Evolutionary conservation across 2,797 vertebrate genomes (phyloP).

Genomic region (Poeciliopsis paucimaculata): DNA sequence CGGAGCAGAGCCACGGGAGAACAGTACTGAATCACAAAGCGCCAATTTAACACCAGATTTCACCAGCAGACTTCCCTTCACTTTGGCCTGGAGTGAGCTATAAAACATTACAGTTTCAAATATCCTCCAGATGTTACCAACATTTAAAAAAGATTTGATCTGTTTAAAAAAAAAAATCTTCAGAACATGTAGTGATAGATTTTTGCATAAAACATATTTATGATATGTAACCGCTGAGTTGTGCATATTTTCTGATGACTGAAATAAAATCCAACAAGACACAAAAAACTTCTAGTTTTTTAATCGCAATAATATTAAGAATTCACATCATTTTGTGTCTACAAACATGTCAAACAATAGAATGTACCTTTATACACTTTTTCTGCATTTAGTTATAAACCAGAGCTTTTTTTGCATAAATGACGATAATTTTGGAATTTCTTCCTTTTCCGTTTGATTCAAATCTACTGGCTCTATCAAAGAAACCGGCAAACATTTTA

Average conservation of each 20-base stretch:
- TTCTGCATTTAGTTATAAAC: not conserved
- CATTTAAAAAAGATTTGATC: not conserved
- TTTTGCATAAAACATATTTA: not conserved
- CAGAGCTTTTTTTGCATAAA: not conserved
- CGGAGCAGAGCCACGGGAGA: slow-evolving; percentile 65
- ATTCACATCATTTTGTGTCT: not conserved
- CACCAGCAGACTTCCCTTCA: slow-evolving; percentile 74
- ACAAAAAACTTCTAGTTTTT: too few species aligned
- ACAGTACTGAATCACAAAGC: slow-evolving; percentile 80
- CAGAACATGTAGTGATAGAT: not conserved
- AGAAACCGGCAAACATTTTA: not conserved
- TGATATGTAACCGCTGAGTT: not conserved
- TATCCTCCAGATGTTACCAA: slow-evolving; percentile 9
- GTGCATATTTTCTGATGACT: not conserved
- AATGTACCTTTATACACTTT: not conserved
- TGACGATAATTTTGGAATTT: not conserved
- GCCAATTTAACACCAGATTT: slow-evolving; percentile 77
- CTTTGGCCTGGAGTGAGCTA: slow-evolving; percentile 57
- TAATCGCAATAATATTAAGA: not conserved
- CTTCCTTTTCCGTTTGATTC: not conserved
- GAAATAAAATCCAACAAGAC: not conserved
- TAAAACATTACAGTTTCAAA: slow-evolving; percentile 35
- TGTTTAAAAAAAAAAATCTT: not conserved
- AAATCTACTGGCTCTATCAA: not conserved
- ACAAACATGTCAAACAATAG: not conserved